Evolutionary conservation across 2,113 vertebrate genomes (phyloP), one percentile per base, ranked within the genome.

Genomic region (Nothobranchius kuhntae): DNA sequence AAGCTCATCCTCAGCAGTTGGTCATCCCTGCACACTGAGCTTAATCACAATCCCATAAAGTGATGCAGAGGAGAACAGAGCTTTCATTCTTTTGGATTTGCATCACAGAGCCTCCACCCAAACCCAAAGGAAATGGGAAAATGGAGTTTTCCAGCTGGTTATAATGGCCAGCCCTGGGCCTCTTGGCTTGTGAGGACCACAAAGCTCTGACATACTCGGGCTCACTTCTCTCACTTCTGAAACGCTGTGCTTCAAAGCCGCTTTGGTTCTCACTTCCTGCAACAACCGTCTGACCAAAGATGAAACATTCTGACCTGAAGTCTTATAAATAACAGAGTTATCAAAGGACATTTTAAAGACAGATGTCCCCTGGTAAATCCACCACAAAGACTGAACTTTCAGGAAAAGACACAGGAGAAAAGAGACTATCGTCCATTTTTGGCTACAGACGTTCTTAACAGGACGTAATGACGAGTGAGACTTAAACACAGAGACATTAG

Each of bases 81-180:
- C 62, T 75, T 72, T 76, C 62, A 75, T 89, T 88, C 87, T 88
- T 66, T 63, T 79, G 80, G 82, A 85, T 55, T 83, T 78, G 68
- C 82, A 85, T 90, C 87, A 84, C 82, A 75, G 59, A 72, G 77
- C 62, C 85, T 84, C 86, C 89, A 82, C 87, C 86, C 89, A 87
- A 85, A 88, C 77, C 86, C 86, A 87, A 62, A 87, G 85, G 86
- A 86, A 87, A 89, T 75, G 65, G 86, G 64, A 83, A 89, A 87
- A 82, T 78, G 65, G 70, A 79, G 81, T 84, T 90, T 90, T 89
- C 86, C 86, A 90, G 68, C 73, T 80, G 13, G 2, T 81, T 86
- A 86, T 86, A 86, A 88, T 84, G 79, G 80, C 61, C 65, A 55
- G 82, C 84, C 61, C 53, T 47, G 75, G 81, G 87, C 82, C 81